Evolutionary conservation across 2,113 vertebrate species (phyloP), one percentile per base, ranked within the genome.

Genomic region (Pterophyllum scalare): DNA sequence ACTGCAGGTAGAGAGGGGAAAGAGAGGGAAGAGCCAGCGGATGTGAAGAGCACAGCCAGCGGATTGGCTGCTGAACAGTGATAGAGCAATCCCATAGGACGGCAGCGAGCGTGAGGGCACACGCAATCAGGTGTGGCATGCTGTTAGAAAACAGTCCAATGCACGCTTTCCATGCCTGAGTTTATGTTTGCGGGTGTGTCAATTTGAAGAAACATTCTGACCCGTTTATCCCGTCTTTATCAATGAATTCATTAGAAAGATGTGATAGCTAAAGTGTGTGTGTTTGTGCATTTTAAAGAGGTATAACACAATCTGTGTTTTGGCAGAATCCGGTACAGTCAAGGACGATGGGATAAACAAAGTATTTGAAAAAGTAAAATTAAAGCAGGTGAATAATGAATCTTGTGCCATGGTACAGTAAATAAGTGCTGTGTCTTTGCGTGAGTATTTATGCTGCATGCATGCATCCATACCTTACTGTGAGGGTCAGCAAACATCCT

Each of bases 401-500:
- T 46, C 49, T 43, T 77, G 28, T 72, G 64, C 13, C 9, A 77
- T 72, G 86, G 52, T 61, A 67, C 28, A 57, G 7, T 65, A 59
- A 28, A 15, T 38, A 72, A 81, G 35, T 52, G 57, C 13, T n/a
- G 62, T 1, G 56, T 81, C 26, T 87, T 38, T 86, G 79, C 35
- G 77, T 49, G 56, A 67, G 60, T 20, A 35, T 77, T 46, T 88
- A 60, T 5, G 33, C 77, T n/a, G 33, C 88, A 89, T 93, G 33
- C 88, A 89, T 93, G 88, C 91, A 88, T 5, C 65, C 91, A 83
- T 98, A 99, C 98, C 98, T 99, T 99, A 96, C 98, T 99, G 89
- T 99, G 98, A 90, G 98, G 98, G 94, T 99, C 98, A 56, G 98
- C 98, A 94, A 99, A 99, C 98, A 99, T 99, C 90, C 98, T 96